These are phyloP conservation scores for Nyctereutes procyonoides DNA, from an alignment of 2,113 vertebrate species.

Conservation along the genomic window DNA sequence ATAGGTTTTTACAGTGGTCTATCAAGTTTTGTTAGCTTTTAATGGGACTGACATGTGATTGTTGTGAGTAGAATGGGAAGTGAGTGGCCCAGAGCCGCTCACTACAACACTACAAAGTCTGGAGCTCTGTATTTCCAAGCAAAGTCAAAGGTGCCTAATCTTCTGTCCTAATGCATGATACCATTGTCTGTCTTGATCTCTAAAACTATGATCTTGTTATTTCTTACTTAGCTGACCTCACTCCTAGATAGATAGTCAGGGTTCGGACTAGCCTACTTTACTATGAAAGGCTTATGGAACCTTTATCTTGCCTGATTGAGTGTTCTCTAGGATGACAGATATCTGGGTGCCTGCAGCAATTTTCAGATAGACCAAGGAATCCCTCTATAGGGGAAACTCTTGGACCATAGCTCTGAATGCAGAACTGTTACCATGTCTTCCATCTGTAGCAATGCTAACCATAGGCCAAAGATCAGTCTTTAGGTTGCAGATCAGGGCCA, in stretches of 20 bases:
- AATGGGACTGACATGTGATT: neutral
- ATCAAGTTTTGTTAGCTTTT: neutral
- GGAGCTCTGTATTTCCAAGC: neutral
- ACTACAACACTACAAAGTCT: neutral
- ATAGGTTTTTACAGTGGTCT: neutral
- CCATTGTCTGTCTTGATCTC: neutral
- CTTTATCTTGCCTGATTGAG: neutral
- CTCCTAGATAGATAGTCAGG: neutral
- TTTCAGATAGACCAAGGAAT: neutral
- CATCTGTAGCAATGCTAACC: neutral
- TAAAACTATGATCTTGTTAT: neutral
- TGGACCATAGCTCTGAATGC: neutral
- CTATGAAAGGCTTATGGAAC: neutral
- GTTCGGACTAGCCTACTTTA: neutral
- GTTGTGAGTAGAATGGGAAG: neutral
- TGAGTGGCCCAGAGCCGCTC: neutral
- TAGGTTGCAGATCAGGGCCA: neutral
- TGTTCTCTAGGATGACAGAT: neutral
- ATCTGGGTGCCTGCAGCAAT: neutral
- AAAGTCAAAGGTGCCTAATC: neutral
- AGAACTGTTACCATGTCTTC: neutral
- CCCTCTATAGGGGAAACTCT: neutral
- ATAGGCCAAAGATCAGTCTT: neutral
- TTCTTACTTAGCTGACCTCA: neutral
- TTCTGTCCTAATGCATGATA: neutral